phyloP scores from a whole-genome alignment of 1,140 invertebrate genomes.

The Caligus rogercresseyi region DNA sequence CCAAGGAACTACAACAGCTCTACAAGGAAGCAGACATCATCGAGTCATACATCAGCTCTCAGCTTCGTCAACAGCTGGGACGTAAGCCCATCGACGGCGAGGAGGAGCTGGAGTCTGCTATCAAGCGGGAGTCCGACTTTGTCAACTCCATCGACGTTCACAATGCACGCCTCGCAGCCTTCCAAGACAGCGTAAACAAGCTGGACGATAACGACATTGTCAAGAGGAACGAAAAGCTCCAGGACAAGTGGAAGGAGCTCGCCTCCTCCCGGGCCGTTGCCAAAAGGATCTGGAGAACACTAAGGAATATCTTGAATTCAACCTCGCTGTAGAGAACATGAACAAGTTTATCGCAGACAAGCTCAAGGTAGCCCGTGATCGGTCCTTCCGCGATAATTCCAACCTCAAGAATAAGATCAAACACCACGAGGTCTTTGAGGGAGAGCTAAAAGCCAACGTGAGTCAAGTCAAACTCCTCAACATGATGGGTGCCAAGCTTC shows the following conservation, averaged over 20 bases:
- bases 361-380: slow-evolving; percentile 69
- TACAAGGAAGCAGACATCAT: slow-evolving; percentile 93
- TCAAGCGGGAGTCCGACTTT: slow-evolving; percentile 87
- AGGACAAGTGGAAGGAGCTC: slow-evolving; percentile 19
- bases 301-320: not conserved
- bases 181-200: slow-evolving; percentile 66
- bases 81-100: slow-evolving; percentile 39
- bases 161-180: slow-evolving; percentile 70
- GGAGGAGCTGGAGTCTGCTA: slow-evolving; percentile 79
- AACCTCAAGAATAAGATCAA: slow-evolving; percentile 84
- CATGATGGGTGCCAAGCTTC: slow-evolving; percentile 36
- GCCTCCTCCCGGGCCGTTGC: not conserved
- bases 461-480: slow-evolving; percentile 66
- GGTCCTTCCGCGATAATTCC: slow-evolving; percentile 73
- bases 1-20: slow-evolving; percentile 69
- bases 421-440: slow-evolving; percentile 92
- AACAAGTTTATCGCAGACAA: slow-evolving; percentile 36
- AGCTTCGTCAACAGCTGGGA: slow-evolving; percentile 72
- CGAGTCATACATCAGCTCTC: slow-evolving; percentile 78
- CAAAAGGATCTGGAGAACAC: not conserved
- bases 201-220: slow-evolving; percentile 72
- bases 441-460: slow-evolving; percentile 78
- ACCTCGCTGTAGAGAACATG: not conserved
- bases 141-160: slow-evolving; percentile 79
- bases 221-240: slow-evolving; percentile 50